Base-by-base conservation (phyloP, 2,797 vertebrate species). In the Todus mexicanus region DNA sequence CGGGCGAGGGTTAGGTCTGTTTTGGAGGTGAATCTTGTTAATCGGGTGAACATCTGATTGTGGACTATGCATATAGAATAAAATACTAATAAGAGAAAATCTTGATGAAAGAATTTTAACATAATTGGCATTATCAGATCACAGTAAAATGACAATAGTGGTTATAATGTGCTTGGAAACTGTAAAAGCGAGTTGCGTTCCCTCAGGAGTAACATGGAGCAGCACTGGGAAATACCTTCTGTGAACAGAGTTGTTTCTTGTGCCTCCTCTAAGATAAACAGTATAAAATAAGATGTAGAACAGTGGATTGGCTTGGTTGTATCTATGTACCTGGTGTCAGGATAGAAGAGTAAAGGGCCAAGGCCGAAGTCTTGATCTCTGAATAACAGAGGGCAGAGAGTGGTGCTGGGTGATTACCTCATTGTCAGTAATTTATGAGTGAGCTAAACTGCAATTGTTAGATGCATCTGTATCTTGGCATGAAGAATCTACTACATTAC, bases 391-490 rank as follows among this genome's bases (percentile, higher is more conserved):
- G 84, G 65, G 47, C 66, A 90, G 68, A 68, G 56, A 47, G 43
- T 87, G 45, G 26, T 79, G 69, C 68, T 73, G 90, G 50, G 22
- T 47, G 64, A 71, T 94, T 90, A 86, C 68, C 68, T 91, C 68
- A 72, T 59, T 92, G 70, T 76, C 83, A 88, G 88, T 93, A 87
- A 93, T 94, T 84, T 80, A 80, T 70, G 87, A 33, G 71, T 37
- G 57, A 90, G 65, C 35, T 84, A 43, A 79, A 90, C 53, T 79
- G 76, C 73, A 73, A 1, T 63, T 96, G 66, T 71, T 96, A 65
- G 43, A 42, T 45, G 33, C 51, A 42, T 84, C 83, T 88, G 25
- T 57, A 43, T 77, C 72, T 89, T 80, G 86, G 81, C 43, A 31
- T 61, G 75, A 87, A 84, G 77, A 84, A 64, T 84, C 61, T 79